Base-by-base conservation (phyloP, 2,113 vertebrate species). In the Nibea coibor region DNA sequence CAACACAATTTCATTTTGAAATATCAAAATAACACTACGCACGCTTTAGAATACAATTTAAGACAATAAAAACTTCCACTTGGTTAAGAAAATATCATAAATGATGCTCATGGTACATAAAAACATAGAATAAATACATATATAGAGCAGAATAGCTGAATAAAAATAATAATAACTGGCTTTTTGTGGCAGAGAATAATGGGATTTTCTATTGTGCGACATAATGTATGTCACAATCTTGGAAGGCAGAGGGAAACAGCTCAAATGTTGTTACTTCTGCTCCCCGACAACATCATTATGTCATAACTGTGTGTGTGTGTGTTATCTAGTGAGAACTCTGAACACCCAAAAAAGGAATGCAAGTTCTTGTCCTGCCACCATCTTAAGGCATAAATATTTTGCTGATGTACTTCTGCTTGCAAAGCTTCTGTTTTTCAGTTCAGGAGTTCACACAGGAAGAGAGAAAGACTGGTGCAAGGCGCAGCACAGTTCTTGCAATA, bases 351-450 rank as follows among this genome's bases (percentile, higher is more conserved):
- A 54, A 47, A 39, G 35, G 35, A 9, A 7, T 35, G 31, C 0
- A 35, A 35, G 7, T 6, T 35, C 31, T 35, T 35, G 6, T 35
- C 7, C 6, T 35, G 31, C 31, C 1, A 35, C 31, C 5, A 1
- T 8, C 31, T 9, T 39, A 39, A 39, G 35, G 2, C 35, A 6
- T 39, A 4, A 16, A 51, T 11, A 6, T 66, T 74, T 28, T 10
- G 4, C n/a, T 20, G 1, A 17, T 14, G 35, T 22, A 31, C 56
- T 81, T 83, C 57, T 74, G 66, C 57, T 85, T 86, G 26, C 35
- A 59, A 81, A 87, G 83, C 85, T 87, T 91, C 88, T 81, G 56
- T 61, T 81, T 84, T 84, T 75, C 0, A 17, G 9, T 2, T 31
- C 20, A 2, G 2, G 17, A 17, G 12, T 64, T 64, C 11, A 62